Evolutionary conservation across 1,140 invertebrate species (phyloP).

Genomic region (Matsumurasca onukii): DNA sequence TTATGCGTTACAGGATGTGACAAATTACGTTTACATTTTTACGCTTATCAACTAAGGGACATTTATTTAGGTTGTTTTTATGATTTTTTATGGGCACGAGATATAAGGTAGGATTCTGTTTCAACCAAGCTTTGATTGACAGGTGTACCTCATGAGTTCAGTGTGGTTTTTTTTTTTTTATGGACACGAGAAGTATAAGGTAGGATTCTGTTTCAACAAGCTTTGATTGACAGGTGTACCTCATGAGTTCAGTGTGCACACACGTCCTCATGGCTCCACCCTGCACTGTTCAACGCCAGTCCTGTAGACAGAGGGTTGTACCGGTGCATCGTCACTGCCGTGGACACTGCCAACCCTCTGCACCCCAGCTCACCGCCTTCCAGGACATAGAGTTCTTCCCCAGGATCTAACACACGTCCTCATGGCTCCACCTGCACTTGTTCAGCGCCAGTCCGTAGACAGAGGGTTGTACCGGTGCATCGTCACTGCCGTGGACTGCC

Average conservation of each 20-base stretch:
- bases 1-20: no score
- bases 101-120: no score
- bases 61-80: no score
- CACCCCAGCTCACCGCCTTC: slow-evolving; percentile 38
- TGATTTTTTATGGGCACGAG: no score
- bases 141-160: slow-evolving; percentile 37
- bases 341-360: slow-evolving; percentile 34
- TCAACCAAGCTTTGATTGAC: no score
- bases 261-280: slow-evolving; percentile 38
- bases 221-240: no score
- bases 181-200: no score
- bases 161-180: no score
- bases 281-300: slow-evolving; percentile 37
- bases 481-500: slow-evolving; percentile 38
- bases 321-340: slow-evolving; percentile 41
- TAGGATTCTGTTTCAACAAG: no score
- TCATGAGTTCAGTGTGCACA: slow-evolving; percentile 40
- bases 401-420: slow-evolving; percentile 34
- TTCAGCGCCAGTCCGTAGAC: slow-evolving; percentile 38
- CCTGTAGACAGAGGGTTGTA: slow-evolving; percentile 42
- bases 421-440: slow-evolving; percentile 41
- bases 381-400: slow-evolving; percentile 44
- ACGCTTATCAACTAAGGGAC: no score
- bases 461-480: slow-evolving; percentile 43
- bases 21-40: no score